Base-by-base conservation (phyloP, 2,113 vertebrate genomes). In the Petroica traversi region DNA sequence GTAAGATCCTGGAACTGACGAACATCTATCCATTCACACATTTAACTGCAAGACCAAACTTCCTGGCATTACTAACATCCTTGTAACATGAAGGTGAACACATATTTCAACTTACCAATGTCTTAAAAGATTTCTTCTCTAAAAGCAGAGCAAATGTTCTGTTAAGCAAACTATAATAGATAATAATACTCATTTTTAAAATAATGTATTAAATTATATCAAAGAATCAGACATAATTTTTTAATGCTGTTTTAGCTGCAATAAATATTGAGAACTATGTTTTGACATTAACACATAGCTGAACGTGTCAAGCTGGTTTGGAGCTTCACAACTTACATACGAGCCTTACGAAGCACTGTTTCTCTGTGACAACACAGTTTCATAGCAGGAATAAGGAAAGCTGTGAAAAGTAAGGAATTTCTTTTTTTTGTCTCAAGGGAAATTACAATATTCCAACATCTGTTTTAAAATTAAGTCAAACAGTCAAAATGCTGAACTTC, bases 391-490 rank as follows among this genome's bases (percentile, higher is more conserved):
- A 40, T 84, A 91, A 79, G 57, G 74, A 94, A 85, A 96, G 49
- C 54, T 69, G 58, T 85, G 87, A 82, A 92, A 97, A 92, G 49
- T 11, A 68, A 89, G 68, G 63, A 46, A 3, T 40, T 90, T 83
- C n/a, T n/a, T 92, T 84, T 74, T 79, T 64, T 71, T 55, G 7
- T 75, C 81, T 85, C 74, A 61, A 31, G 84, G 88, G 92, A 88
- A 95, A 88, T 93, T 72, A 77, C 34, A 92, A 62, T 92, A 84
- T 86, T 97, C 59, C 28, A 96, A 94, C 95, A 96, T 83, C 83
- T 95, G 92, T 89, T 96, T 92, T 91, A 49, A 89, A 95, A 96
- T 94, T 92, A 95, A 91, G 58, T 82, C 34, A 81, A 94, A 94
- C 22, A 94, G 79, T 85, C 66, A 92, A 82, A 95, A 91, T 58